phyloP scores from a whole-genome alignment of 1,140 invertebrate species.

The Drosophila bocqueti region DNA sequence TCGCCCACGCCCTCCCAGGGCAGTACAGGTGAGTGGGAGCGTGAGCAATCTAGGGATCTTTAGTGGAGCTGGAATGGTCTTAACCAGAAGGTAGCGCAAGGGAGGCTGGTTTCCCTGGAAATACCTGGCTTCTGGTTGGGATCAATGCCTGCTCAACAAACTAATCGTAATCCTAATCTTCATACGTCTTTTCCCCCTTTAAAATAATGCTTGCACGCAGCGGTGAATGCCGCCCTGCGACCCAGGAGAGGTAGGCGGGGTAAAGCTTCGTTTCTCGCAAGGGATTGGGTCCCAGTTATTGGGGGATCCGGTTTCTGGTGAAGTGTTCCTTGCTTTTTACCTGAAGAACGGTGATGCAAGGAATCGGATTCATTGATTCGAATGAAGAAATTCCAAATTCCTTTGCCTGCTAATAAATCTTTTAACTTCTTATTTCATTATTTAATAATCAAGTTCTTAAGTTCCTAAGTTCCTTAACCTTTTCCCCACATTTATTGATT shows the following conservation, averaged over 20 bases:
- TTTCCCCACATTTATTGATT: not conserved
- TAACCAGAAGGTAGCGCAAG: no score
- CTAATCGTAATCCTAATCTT: slow-evolving; percentile 15
- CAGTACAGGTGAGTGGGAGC: slow-evolving; percentile 65
- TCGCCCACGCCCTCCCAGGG: slow-evolving; percentile 83
- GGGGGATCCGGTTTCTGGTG: slow-evolving; percentile 15
- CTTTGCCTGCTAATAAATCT: not conserved
- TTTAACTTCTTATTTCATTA: not conserved
- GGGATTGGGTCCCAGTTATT: slow-evolving; percentile 12
- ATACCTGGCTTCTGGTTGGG: not conserved
- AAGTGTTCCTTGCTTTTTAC: slow-evolving; percentile 1
- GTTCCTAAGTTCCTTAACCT: not conserved
- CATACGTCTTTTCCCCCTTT: slow-evolving; percentile 2
- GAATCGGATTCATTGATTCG: not conserved
- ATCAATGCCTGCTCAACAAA: not conserved
- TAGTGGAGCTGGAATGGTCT: not conserved
- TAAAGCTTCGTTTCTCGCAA: not conserved
- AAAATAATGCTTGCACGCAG: slow-evolving; percentile 51
- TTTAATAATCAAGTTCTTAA: no score
- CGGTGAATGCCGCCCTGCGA: slow-evolving; percentile 60
- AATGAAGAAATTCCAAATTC: not conserved
- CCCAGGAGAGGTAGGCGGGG: slow-evolving; percentile 62
- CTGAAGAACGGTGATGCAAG: slow-evolving; percentile 2
- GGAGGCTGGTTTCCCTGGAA: not conserved
- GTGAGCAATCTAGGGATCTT: not conserved